phyloP scores from a whole-genome alignment of 2,888 invertebrate genomes.

The Notocelia uddmanniana region DNA sequence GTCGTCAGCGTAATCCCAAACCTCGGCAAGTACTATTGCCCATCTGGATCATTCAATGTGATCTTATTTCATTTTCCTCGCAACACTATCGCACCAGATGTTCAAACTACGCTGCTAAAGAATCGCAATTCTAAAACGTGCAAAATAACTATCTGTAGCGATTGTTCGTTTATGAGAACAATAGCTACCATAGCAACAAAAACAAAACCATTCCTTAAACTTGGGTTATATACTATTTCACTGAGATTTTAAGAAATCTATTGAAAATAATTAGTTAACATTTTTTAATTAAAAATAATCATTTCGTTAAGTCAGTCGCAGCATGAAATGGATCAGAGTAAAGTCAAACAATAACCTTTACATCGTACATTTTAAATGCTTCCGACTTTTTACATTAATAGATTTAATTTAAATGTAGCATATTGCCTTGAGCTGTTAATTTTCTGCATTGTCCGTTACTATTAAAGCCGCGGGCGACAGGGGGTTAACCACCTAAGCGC shows the following conservation, averaged over 20 bases:
- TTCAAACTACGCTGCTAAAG: slow-evolving; percentile 10
- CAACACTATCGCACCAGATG: slow-evolving; percentile 37
- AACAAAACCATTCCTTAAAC: background rate
- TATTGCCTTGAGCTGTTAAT: background rate
- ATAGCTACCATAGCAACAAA: background rate
- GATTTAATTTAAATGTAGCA: background rate
- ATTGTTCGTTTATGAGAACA: slow-evolving; percentile 17
- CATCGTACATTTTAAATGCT: background rate
- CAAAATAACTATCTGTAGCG: background rate
- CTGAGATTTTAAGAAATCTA: background rate
- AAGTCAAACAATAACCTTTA: background rate
- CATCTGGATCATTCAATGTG: background rate
- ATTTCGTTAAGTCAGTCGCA: background rate
- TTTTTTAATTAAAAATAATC: too few relatives aligned
- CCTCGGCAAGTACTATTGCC: too few relatives aligned
- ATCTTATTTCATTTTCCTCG: background rate
- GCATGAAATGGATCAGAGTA: background rate
- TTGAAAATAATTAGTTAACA: background rate
- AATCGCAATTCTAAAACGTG: slow-evolving; percentile 21
- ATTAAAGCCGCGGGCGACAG: slow-evolving; percentile 37
- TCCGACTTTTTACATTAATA: too few relatives aligned
- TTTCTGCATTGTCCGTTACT: background rate
- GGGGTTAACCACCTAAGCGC: slow-evolving; percentile 63
- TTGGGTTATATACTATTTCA: background rate
- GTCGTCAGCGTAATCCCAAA: too few relatives aligned